These are phyloP conservation scores for Corythoichthys intestinalis DNA, from an alignment of 2,113 vertebrate genomes.

Conservation along the genomic window DNA sequence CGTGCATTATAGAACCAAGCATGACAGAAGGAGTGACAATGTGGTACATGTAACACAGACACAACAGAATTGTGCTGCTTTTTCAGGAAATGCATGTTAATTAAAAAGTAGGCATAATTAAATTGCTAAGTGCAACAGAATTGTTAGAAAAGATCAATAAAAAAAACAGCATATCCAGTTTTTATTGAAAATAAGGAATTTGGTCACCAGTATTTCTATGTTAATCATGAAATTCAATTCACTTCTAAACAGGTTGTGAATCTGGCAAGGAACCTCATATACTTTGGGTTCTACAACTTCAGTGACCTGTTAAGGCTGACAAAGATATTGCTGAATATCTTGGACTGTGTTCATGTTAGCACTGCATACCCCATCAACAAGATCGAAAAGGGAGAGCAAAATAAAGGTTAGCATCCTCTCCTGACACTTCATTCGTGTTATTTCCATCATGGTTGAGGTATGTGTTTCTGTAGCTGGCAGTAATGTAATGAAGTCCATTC, in stretches of 20 bases:
- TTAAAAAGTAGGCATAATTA: background rate
- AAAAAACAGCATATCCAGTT: background rate
- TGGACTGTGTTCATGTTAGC: conserved; percentile 95
- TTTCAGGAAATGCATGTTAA: too few relatives aligned
- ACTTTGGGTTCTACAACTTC: conserved; percentile 99
- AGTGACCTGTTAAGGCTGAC: conserved; percentile 93
- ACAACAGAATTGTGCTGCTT: background rate
- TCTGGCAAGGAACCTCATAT: conserved; percentile 96
- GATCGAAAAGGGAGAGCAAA: conserved; percentile 90
- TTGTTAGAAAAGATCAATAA: background rate
- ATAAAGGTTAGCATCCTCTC: conserved; percentile 76
- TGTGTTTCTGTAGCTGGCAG: conserved; percentile 71
- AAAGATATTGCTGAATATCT: conserved; percentile 93
- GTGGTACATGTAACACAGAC: background rate
- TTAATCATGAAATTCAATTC: background rate
- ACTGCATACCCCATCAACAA: conserved; percentile 91
- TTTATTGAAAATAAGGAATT: background rate
- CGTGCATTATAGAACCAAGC: background rate
- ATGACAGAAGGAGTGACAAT: background rate
- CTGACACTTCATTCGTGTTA: fast-evolving
- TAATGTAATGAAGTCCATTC: conserved; percentile 97
- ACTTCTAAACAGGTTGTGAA: conserved; percentile 84
- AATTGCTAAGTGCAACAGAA: background rate
- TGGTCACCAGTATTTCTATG: background rate
- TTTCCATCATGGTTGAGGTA: background rate